phyloP scores from a whole-genome alignment of 2,113 vertebrate species.

The Columbina picui region DNA sequence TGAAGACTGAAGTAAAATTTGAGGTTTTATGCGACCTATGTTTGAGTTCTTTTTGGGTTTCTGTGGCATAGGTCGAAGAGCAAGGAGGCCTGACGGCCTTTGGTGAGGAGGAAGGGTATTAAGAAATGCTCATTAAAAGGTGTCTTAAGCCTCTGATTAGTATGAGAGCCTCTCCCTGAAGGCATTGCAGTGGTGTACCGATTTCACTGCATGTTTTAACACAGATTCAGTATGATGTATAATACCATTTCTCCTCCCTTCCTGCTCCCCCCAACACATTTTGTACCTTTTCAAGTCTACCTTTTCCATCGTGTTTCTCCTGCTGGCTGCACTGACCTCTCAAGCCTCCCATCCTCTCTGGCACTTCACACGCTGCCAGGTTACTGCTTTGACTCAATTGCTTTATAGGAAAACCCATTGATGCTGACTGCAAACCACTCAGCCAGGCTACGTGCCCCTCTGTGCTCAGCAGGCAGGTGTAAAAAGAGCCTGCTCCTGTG shows the following conservation, averaged over 20 bases:
- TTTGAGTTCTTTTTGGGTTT: background rate
- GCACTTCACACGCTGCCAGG: background rate
- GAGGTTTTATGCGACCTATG: background rate
- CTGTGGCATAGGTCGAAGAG: accelerated
- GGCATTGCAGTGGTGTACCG: accelerated
- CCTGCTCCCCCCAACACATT: accelerated
- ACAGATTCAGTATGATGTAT: background rate
- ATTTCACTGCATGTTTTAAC: accelerated
- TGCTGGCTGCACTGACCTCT: background rate
- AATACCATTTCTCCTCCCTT: background rate
- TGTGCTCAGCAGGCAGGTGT: background rate
- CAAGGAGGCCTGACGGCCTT: background rate
- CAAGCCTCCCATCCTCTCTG: background rate
- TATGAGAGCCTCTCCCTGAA: background rate
- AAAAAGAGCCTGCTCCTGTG: background rate
- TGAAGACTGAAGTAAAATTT: background rate
- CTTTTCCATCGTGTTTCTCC: background rate
- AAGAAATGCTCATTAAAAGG: background rate
- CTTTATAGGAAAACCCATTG: background rate
- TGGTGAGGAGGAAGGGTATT: background rate
- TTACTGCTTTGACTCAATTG: background rate
- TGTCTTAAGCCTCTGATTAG: accelerated
- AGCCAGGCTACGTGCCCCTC: accelerated
- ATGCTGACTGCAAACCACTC: background rate
- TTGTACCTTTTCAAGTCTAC: background rate